Conservation (phyloP, 2,888 invertebrate species). For the Tridacna crocea region DNA sequence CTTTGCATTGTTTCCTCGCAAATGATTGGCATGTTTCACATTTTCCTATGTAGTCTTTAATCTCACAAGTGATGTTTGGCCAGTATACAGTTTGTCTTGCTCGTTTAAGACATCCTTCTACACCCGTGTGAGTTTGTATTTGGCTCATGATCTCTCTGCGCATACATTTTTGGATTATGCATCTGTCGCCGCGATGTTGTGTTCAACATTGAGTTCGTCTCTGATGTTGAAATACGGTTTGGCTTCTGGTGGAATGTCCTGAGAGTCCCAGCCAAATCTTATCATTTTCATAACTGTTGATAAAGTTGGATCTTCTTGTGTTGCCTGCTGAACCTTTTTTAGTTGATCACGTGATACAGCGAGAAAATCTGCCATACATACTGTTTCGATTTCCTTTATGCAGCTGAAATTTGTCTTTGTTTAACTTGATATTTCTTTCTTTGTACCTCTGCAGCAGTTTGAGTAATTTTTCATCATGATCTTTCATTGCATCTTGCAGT, state of each 20-base stretch:
- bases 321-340: slow-evolving; percentile 25
- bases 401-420: slow-evolving; percentile 54
- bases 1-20: slow-evolving; percentile 32
- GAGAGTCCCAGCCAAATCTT: slow-evolving; percentile 48
- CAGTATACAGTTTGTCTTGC: slow-evolving; percentile 46
- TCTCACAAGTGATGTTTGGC: slow-evolving; percentile 38
- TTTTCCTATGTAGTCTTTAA: slow-evolving; percentile 32
- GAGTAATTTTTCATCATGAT: slow-evolving; percentile 51
- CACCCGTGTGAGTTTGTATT: slow-evolving; percentile 40
- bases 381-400: slow-evolving; percentile 18
- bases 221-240: slow-evolving; percentile 48
- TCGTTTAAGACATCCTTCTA: slow-evolving; percentile 37
- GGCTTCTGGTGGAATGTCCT: slow-evolving; percentile 36
- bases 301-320: slow-evolving; percentile 45
- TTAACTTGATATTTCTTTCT: slow-evolving; percentile 52
- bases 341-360: slow-evolving; percentile 6
- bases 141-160: slow-evolving; percentile 37
- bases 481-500: slow-evolving; percentile 30
- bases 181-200: slow-evolving; percentile 54
- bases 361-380: slow-evolving; percentile 22
- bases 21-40: slow-evolving; percentile 41
- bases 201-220: slow-evolving; percentile 49
- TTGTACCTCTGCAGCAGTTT: slow-evolving; percentile 35
- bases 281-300: slow-evolving; percentile 32
- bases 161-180: slow-evolving; percentile 32